These are phyloP conservation scores for Epinephelus coioides DNA, from an alignment of 2,797 vertebrate species.

Conservation along the genomic window DNA sequence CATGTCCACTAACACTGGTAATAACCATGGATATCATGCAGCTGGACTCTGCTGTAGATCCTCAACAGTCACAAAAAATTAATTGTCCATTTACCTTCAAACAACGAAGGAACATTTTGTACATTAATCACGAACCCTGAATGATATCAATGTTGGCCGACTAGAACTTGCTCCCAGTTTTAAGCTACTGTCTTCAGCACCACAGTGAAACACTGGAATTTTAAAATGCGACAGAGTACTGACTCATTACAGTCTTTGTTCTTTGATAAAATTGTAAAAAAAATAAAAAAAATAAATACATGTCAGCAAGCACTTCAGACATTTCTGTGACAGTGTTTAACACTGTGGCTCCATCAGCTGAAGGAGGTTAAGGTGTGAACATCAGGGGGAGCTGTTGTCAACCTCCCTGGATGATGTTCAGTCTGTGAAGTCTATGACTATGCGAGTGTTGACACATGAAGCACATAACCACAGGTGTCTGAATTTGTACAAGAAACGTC, in stretches of 20 bases:
- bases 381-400: conserved; percentile 62
- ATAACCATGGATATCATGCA: neutral
- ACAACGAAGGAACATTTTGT: neutral
- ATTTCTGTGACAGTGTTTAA: neutral
- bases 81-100: neutral
- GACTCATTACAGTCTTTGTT: neutral
- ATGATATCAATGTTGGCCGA: neutral
- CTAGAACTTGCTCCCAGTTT: conserved; percentile 12
- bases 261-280: neutral
- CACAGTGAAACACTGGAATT: conserved; percentile 4
- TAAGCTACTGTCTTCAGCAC: neutral
- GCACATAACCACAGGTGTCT: neutral
- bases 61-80: neutral
- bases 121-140: too few relatives aligned
- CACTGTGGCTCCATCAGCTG: neutral
- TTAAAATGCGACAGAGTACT: neutral
- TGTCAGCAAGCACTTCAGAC: neutral
- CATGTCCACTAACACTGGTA: neutral
- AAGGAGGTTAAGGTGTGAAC: conserved; percentile 19
- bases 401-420: neutral
- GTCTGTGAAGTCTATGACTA: neutral
- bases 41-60: neutral
- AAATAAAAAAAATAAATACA: neutral
- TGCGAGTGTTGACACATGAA: neutral
- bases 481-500: neutral